Evolutionary conservation across 2,888 invertebrate species (phyloP), one percentile per base, ranked within the genome.

Genomic region (Steinernema scapterisci): DNA sequence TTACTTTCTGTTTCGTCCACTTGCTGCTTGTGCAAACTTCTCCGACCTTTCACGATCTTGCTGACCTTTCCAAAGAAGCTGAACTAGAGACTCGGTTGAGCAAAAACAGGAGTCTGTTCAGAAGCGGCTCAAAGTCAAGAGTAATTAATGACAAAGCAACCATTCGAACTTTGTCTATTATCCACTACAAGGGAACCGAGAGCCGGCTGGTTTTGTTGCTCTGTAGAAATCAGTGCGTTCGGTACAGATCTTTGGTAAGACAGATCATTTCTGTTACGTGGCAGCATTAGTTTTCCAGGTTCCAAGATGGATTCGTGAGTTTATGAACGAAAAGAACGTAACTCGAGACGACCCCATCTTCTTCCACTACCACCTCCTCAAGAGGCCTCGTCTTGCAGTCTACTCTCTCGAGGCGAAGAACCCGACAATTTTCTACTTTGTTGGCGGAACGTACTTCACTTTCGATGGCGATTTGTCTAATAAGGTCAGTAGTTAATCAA

Each of bases 151-250:
- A 70, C 16, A 70, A 74, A 44, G 48, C 74, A 11, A 51, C 51
- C 6, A 23, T 72, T 19, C 74, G 79, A 51, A 80, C 81, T n/a
- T 31, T 79, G 51, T 63, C 75, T 25, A 77, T 75, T 27, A 75
- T 80, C n/a, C 51, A 52, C 16, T 56, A 56, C 19, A 73, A 77
- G 25, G 74, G 70, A 6, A 75, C 76, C 21, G 48, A 74, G 19
- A 77, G 77, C 6, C 73, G 81, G 9, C 44, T 81, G 13, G 70
- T 80, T 3, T 70, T 78, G 23, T 31, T 80, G 56, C 52, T 82
- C 25, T 80, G 80, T 70, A 70, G 74, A 31, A 52, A 38, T 31
- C 74, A 76, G 46, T 79, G 79, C 43, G 38, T 77, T 19, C 73
- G 71, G 16, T 52, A 80, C 25, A n/a, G 79, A 27, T 48, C 72